Conservation (phyloP, 2,113 vertebrate species). For the Nyctereutes procyonoides region DNA sequence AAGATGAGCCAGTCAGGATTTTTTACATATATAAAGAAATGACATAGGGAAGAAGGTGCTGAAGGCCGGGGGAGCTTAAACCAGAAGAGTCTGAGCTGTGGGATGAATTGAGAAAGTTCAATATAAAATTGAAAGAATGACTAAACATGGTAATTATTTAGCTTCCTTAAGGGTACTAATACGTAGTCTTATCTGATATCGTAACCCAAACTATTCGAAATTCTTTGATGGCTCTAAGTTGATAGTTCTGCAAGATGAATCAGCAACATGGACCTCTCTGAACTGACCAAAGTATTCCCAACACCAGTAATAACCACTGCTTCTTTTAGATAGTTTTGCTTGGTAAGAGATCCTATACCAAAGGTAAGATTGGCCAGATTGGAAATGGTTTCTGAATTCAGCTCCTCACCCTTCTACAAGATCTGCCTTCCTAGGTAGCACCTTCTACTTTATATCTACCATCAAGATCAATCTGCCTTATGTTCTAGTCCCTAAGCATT, state of each 20-base stretch:
- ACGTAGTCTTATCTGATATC: not conserved
- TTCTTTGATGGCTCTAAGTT: not conserved
- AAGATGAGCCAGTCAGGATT: not conserved
- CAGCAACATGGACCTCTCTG: not conserved
- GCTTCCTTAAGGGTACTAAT: not conserved
- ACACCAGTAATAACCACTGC: not conserved
- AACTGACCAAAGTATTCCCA: not conserved
- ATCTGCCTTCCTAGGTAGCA: not conserved
- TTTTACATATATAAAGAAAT: constrained; percentile 52
- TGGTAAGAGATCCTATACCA: not conserved
- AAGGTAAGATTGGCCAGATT: not conserved
- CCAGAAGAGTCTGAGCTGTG: not conserved
- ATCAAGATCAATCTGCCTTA: not conserved
- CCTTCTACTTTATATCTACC: not conserved
- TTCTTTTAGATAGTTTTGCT: constrained; percentile 63
- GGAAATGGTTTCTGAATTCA: not conserved
- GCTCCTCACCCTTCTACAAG: not conserved
- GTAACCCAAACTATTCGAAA: not conserved
- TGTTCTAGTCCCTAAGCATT: not conserved
- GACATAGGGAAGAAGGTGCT: not conserved
- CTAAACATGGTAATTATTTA: not conserved
- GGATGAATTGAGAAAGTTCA: not conserved
- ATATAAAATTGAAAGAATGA: not conserved
- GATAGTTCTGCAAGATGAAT: not conserved
- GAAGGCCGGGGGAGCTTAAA: not conserved